Conservation (phyloP, 2,797 vertebrate species). For the Coregonus sp. region DNA sequence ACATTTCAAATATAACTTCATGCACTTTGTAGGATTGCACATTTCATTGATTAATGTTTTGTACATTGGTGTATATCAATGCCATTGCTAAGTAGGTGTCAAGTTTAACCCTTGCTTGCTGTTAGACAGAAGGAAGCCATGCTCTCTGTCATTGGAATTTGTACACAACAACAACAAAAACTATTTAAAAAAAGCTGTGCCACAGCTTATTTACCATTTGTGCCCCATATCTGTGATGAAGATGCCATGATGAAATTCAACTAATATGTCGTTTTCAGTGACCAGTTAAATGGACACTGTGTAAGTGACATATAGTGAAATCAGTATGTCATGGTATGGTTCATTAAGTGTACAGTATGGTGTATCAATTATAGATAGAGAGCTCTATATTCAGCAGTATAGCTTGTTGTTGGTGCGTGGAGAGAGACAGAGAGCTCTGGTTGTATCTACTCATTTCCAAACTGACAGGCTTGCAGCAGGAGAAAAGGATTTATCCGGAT, state of each 20-base stretch:
- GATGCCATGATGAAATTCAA: conserved; percentile 72
- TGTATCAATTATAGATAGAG: conserved; percentile 74
- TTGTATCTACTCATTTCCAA: conserved; percentile 70
- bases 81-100: conserved; percentile 38
- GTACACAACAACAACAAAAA: conserved; percentile 41
- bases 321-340: conserved; percentile 68
- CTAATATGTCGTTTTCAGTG: conserved; percentile 68
- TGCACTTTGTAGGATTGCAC: conserved; percentile 67
- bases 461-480: conserved; percentile 74
- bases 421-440: conserved; percentile 68
- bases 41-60: conserved; percentile 68
- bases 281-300: conserved; percentile 61
- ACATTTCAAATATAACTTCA: conserved; percentile 62
- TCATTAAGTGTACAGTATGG: conserved; percentile 69
- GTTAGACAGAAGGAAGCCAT: neutral
- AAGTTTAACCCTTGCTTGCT: neutral
- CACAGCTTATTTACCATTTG: too few relatives aligned
- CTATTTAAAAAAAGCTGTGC: neutral
- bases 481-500: conserved; percentile 68
- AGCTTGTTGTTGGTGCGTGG: too few relatives aligned
- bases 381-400: conserved; percentile 63
- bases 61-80: conserved; percentile 47
- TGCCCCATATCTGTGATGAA: conserved; percentile 23
- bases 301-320: conserved; percentile 59
- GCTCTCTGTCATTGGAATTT: conserved; percentile 60